phyloP scores from a whole-genome alignment of 2,888 invertebrate genomes.

The Cinara cedri region DNA sequence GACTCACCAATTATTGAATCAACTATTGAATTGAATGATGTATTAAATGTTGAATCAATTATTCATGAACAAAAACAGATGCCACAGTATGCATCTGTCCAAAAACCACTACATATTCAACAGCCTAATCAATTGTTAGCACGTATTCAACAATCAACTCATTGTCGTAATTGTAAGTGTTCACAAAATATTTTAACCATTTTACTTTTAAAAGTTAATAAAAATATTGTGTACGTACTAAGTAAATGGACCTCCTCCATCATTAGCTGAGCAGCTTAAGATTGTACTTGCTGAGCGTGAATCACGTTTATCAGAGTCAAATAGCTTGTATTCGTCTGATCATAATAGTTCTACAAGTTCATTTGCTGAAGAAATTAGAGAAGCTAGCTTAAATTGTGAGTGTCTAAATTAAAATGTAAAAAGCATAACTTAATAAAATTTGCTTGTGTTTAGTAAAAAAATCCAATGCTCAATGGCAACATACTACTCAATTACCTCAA shows the following conservation, averaged over 20 bases:
- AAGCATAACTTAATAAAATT: background rate
- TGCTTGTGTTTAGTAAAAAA: slow-evolving; percentile 40
- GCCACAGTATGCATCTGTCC: slow-evolving; percentile 57
- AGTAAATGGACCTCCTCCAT: slow-evolving; percentile 70
- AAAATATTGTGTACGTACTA: slow-evolving; percentile 29
- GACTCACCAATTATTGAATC: slow-evolving; percentile 9
- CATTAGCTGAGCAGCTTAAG: slow-evolving; percentile 84
- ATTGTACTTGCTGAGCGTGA: slow-evolving; percentile 86
- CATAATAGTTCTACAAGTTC: slow-evolving; percentile 54
- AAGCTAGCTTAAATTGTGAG: slow-evolving; percentile 52
- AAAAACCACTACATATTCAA: slow-evolving; percentile 48
- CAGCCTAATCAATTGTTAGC: slow-evolving; percentile 56
- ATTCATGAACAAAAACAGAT: slow-evolving; percentile 44
- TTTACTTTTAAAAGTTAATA: slow-evolving; percentile 7
- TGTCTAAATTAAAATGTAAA: background rate
- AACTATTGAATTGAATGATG: slow-evolving; percentile 21
- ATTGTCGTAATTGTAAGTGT: slow-evolving; percentile 50
- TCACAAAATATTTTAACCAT: background rate
- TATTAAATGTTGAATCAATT: slow-evolving; percentile 23
- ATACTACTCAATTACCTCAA: slow-evolving; percentile 49
- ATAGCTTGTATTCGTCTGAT: slow-evolving; percentile 58
- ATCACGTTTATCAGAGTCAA: slow-evolving; percentile 68
- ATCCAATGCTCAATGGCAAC: slow-evolving; percentile 45
- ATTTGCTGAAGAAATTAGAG: slow-evolving; percentile 54
- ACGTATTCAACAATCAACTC: slow-evolving; percentile 56